Conservation (phyloP, 2,888 invertebrate genomes). For the Acleris holmiana region DNA sequence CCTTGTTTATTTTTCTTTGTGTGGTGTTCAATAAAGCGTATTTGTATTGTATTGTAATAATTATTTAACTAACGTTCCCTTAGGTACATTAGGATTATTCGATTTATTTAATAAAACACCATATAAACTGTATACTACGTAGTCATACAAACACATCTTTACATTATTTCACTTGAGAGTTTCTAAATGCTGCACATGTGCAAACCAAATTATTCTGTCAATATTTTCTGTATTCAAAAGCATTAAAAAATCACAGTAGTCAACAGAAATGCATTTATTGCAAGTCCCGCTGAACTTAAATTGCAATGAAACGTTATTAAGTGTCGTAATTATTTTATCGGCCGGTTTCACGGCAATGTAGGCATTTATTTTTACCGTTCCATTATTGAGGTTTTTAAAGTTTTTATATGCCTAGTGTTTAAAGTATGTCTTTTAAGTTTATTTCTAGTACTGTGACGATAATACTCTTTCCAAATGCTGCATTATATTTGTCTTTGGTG, state of each 20-base stretch:
- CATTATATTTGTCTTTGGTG: too few species aligned
- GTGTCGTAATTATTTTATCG: constrained; percentile 12
- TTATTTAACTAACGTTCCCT: too few species aligned
- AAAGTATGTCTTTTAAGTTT: not conserved
- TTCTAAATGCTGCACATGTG: too few species aligned
- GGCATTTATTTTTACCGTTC: not conserved
- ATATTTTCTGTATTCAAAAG: not conserved
- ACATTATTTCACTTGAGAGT: too few species aligned
- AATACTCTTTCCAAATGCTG: not conserved
- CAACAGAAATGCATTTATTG: constrained; percentile 2
- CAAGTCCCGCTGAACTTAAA: not conserved
- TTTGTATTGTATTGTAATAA: too few species aligned
- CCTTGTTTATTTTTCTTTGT: too few species aligned
- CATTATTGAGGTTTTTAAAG: not conserved
- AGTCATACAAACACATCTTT: too few species aligned
- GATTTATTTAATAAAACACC: too few species aligned
- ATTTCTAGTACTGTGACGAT: not conserved
- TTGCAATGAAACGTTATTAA: constrained; percentile 13
- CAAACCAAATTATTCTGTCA: not conserved
- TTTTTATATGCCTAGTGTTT: not conserved
- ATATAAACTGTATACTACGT: too few species aligned
- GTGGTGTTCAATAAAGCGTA: too few species aligned
- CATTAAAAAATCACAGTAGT: not conserved
- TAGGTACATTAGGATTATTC: too few species aligned
- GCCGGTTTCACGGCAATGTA: constrained; percentile 4